Base-by-base conservation (phyloP, 2,113 vertebrate genomes). In the Triplophysa dalaica region DNA sequence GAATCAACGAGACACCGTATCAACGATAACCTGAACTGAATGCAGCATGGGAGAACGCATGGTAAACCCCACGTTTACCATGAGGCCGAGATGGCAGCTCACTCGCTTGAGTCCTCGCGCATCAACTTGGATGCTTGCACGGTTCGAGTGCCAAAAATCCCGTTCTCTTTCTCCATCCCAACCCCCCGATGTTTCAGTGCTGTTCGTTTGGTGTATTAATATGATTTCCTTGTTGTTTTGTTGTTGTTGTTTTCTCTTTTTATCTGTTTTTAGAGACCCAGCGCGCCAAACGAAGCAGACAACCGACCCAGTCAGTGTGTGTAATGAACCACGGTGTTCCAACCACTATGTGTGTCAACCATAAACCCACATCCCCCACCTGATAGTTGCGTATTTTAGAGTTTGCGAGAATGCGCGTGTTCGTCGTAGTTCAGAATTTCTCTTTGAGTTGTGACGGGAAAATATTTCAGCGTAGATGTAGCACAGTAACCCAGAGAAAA, bases 401-500 rank as follows among this genome's bases (percentile, higher is more conserved):
- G 58, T 56, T 62, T 73, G 63, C 70, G 26, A 69, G 74, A 50
- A 24, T 6, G 60, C 24, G 65, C 79, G 65, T 41, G 75, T 61
- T 62, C 64, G 22, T 58, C 73, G 64, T 79, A 83, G 75, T 81
- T 75, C 62, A 78, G 79, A 70, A 56, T 80, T 24, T 81, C 50
- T 69, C 54, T 52, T 66, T 50, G 61, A 67, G 73, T 22, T 82
- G 75, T 84, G 66, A 78, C 85, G 69, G 75, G 68, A 24, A 74
- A 70, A 24, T 65, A 90, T 89, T 90, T 92, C 90, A 90, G 91
- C 89, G 80, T 92, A 92, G 88, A 89, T 92, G 90, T 93, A 92
- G 81, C 81, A 81, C 60, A 66, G 61, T 80, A 77, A 91, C 87
- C 88, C 88, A 84, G 87, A 88, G 89, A 91, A 38, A 38, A 82